Base-by-base conservation (phyloP, 1,140 invertebrate species). In the Drosophila arizonae region DNA sequence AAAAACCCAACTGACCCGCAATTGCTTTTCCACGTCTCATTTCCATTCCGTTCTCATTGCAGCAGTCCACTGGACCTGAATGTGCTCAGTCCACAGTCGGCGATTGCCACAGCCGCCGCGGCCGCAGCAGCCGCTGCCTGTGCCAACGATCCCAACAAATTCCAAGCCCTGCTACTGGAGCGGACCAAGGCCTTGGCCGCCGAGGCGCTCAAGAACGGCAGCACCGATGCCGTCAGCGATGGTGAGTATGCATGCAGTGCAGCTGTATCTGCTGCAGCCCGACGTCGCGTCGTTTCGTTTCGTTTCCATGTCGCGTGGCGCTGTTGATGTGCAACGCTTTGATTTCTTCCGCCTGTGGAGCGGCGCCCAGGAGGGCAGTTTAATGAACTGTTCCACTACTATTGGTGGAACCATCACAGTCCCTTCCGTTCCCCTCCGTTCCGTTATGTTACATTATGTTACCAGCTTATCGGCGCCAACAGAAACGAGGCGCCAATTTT, bases 131-230 rank as follows among this genome's bases (percentile, higher is more conserved):
- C 89, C 63, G 90, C 90, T 15, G 90, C 85, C 71, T 90, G 85
- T 76, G 90, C 80, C 75, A 91, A 91, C 43, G 90, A 91, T 72
- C 94, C 93, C 86, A 96, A 96, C 91, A 95, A 95, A 64, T 93
- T 97, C 70, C 96, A 97, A 92, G 94, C 95, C 71, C 93, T 97
- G 75, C 92, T 96, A 17, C 92, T 97, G 90, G 96, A 97, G 91
- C 95, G 96, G 79, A 95, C 95, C 73, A 96, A 96, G 90, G 93
- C 93, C 26, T 87, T 96, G 48, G 54, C 95, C 95, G 77, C 94
- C 92, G 90, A 90, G 69, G 82, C 90, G 46, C 76, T 91, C 21
- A 92, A 93, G 76, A 89, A 82, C 56, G 84, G 84, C 45, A 74
- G 64, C 62, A 36, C 28, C 28, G 76, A 76, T 24, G 28, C 66